phyloP scores from a whole-genome alignment of 2,888 invertebrate genomes.

The Mesochorus sp. region DNA sequence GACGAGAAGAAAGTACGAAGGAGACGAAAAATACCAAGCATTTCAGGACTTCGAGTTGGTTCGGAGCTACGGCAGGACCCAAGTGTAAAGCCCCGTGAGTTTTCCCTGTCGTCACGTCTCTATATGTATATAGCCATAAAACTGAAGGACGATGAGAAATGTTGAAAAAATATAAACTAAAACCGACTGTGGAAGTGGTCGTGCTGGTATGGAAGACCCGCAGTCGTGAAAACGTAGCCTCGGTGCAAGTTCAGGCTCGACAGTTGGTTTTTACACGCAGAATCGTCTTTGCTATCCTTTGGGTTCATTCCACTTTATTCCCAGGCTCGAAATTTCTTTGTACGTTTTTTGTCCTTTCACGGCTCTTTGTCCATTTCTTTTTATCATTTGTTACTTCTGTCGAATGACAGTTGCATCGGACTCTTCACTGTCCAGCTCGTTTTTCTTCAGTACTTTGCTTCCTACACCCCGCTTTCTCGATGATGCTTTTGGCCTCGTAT shows the following conservation, averaged over 20 bases:
- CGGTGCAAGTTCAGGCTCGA: background rate
- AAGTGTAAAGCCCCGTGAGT: slow-evolving; percentile 46
- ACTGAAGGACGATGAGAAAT: background rate
- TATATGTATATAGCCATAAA: no score
- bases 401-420: background rate
- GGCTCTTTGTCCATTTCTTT: background rate
- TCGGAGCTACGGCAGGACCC: slow-evolving; percentile 10
- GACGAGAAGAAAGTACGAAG: slow-evolving; percentile 16
- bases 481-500: background rate
- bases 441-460: background rate
- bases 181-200: background rate
- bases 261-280: background rate
- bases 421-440: background rate
- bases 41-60: slow-evolving; percentile 37
- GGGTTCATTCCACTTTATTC: background rate
- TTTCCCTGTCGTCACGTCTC: slow-evolving; percentile 36
- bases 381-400: background rate
- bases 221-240: background rate
- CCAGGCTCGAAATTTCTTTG: background rate
- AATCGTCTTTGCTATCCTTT: background rate
- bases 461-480: background rate
- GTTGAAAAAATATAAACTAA: background rate
- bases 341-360: background rate
- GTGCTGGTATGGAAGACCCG: background rate
- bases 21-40: slow-evolving; percentile 49